Conservation (phyloP, 1,140 invertebrate species). For the Drosophila yakuba region DNA sequence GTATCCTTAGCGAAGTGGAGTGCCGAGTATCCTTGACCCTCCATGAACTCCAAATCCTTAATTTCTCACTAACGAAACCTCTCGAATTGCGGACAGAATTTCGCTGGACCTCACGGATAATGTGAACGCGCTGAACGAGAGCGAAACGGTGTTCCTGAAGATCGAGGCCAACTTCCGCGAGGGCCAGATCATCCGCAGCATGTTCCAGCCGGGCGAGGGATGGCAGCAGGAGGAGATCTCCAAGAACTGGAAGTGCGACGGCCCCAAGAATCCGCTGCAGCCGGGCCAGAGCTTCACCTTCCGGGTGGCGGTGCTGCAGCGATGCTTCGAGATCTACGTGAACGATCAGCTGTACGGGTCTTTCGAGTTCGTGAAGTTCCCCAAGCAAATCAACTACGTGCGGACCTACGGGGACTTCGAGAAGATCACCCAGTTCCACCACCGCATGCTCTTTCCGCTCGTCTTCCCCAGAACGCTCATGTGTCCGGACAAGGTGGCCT, state of each 20-base stretch:
- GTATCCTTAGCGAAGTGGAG: too few relatives aligned
- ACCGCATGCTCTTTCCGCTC: constrained; percentile 79
- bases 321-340: constrained; percentile 82
- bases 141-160: constrained; percentile 79
- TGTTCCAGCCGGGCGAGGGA: constrained; percentile 82
- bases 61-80: neutral
- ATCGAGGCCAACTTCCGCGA: constrained; percentile 83
- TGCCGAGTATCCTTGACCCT: neutral
- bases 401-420: constrained; percentile 80
- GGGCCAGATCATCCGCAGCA: constrained; percentile 83
- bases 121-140: constrained; percentile 75
- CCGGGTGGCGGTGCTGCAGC: constrained; percentile 78
- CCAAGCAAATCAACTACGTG: constrained; percentile 80
- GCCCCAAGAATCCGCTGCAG: constrained; percentile 77
- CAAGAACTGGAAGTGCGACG: constrained; percentile 82
- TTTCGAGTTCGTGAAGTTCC: constrained; percentile 81
- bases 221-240: constrained; percentile 84
- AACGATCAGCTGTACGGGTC: constrained; percentile 80
- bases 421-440: constrained; percentile 82
- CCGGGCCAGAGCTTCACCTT: constrained; percentile 81
- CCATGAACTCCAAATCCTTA: neutral
- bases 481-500: constrained; percentile 73
- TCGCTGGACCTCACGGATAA: constrained; percentile 79
- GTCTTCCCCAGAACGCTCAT: constrained; percentile 76
- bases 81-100: constrained; percentile 53